phyloP scores from a whole-genome alignment of 2,797 vertebrate species.

The Lacerta bilineata region DNA sequence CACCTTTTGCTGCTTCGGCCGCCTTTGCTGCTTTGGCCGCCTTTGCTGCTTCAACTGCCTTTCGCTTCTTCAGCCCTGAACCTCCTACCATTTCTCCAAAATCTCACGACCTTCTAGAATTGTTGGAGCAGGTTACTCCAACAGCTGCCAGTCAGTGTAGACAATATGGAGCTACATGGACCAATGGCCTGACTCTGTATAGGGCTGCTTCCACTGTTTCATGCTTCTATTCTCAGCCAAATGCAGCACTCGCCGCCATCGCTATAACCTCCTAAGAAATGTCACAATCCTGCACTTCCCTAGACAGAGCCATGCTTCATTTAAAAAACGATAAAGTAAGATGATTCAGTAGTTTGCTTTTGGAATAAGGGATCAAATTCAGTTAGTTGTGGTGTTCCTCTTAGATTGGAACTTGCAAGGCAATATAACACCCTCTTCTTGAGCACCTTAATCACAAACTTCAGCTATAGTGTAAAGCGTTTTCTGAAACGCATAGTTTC shows the following conservation, averaged over 20 bases:
- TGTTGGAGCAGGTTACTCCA: too few relatives aligned
- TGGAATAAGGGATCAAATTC: neutral
- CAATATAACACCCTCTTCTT: neutral
- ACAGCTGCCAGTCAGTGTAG: too few relatives aligned
- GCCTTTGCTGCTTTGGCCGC: too few relatives aligned
- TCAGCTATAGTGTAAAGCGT: neutral
- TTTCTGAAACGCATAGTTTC: neutral
- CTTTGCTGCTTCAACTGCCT: too few relatives aligned
- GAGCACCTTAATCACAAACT: neutral
- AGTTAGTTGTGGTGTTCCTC: neutral
- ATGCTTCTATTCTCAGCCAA: neutral
- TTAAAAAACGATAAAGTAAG: neutral
- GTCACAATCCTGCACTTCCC: neutral
- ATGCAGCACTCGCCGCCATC: neutral
- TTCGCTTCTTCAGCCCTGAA: too few relatives aligned
- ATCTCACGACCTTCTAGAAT: too few relatives aligned
- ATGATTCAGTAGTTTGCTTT: neutral
- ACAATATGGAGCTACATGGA: too few relatives aligned
- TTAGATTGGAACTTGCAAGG: neutral
- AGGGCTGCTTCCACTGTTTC: neutral
- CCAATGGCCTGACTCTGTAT: too few relatives aligned
- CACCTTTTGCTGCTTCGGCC: too few relatives aligned
- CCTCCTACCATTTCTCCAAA: too few relatives aligned
- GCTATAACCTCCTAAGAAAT: neutral
- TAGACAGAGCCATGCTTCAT: neutral